Conservation (phyloP, 1,140 invertebrate species). For the Goniozus legneri region DNA sequence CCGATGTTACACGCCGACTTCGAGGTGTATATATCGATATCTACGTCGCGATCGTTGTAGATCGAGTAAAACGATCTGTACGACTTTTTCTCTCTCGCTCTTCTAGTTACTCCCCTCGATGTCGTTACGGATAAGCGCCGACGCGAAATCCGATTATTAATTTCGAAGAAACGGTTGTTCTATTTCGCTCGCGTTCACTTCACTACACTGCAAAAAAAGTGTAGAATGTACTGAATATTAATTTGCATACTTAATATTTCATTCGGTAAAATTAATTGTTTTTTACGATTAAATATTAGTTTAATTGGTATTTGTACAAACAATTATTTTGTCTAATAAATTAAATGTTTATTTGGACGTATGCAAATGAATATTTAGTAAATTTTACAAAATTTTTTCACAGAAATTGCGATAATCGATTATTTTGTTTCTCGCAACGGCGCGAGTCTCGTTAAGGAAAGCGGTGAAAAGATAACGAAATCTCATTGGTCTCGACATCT, state of each 20-base stretch:
- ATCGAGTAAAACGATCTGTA: neutral
- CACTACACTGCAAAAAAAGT: neutral
- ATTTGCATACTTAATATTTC: too few species aligned
- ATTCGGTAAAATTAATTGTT: neutral
- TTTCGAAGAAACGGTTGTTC: neutral
- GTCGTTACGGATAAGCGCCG: neutral
- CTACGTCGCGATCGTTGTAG: slow-evolving; percentile 15
- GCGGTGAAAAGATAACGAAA: neutral
- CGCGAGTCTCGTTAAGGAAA: neutral
- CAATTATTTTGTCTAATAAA: too few species aligned
- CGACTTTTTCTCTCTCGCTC: neutral
- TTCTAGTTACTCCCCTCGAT: neutral
- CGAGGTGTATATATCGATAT: slow-evolving; percentile 24
- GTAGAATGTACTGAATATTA: too few species aligned
- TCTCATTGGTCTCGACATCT: slow-evolving; percentile 19
- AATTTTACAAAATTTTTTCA: neutral
- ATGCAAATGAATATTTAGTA: too few species aligned
- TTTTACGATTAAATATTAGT: too few species aligned
- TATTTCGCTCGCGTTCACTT: neutral
- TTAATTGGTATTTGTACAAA: too few species aligned
- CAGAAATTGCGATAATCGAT: neutral
- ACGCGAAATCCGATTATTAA: neutral
- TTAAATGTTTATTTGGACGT: too few species aligned
- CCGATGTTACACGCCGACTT: slow-evolving; percentile 29
- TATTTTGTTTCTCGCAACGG: neutral